phyloP scores from a whole-genome alignment of 1,140 invertebrate species.

The Apocrypta bakeri region DNA sequence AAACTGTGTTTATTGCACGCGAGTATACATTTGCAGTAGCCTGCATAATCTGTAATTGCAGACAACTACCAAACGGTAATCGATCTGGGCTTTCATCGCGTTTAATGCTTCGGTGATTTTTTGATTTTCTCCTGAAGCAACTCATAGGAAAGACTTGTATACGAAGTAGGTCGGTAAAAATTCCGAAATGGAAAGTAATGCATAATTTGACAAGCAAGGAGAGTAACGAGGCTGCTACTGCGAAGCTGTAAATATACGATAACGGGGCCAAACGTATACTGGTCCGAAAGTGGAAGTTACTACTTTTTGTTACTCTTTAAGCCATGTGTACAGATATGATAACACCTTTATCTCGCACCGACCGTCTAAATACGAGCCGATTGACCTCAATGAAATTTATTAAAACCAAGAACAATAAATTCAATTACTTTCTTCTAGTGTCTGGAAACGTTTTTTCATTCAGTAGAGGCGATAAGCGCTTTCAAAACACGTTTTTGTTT shows the following conservation, averaged over 20 bases:
- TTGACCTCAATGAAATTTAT: conserved; percentile 3
- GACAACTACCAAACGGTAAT: neutral
- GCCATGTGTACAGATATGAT: neutral
- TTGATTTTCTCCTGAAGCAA: neutral
- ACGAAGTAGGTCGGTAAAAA: conserved; percentile 33
- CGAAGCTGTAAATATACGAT: neutral
- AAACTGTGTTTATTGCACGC: neutral
- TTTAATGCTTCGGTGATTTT: neutral
- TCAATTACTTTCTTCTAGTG: conserved; percentile 31
- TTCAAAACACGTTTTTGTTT: neutral
- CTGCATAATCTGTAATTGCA: neutral
- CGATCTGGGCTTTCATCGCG: conserved; percentile 29
- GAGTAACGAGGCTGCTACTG: neutral
- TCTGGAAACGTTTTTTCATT: neutral
- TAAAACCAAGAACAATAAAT: conserved; percentile 24
- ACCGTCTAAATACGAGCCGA: neutral
- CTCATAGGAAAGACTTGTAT: neutral
- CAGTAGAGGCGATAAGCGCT: neutral
- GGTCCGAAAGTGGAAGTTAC: neutral
- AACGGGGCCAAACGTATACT: neutral
- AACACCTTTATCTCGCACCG: neutral
- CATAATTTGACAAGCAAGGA: conserved; percentile 21
- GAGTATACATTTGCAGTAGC: neutral
- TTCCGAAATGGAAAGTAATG: conserved; percentile 39
- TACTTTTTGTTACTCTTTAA: neutral